Percentiles rank a stretch among this genome's conserved stretches.
These are phyloP conservation scores for Drosophila ohnishii DNA, from an alignment of 1,140 invertebrate species.

Conservation along the genomic window DNA sequence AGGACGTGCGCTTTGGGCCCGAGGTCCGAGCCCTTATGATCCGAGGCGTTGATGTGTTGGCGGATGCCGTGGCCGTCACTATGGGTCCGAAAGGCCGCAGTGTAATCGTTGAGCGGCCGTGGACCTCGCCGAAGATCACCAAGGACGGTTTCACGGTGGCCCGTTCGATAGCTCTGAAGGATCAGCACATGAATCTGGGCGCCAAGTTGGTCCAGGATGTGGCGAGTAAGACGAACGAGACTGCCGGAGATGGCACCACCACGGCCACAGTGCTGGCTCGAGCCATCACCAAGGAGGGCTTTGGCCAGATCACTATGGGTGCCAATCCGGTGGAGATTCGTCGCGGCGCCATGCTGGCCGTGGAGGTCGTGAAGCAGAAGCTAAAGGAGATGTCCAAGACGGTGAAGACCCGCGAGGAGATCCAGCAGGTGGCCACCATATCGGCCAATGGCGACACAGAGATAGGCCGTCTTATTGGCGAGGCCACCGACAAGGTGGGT, in stretches of 20 bases:
- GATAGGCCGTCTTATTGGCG: conserved; percentile 96
- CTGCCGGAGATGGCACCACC: conserved; percentile 99
- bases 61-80: conserved; percentile 99
- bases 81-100: conserved; percentile 99
- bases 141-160: conserved; percentile 99
- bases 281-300: conserved; percentile 98
- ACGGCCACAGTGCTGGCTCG: conserved; percentile 98
- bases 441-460: conserved; percentile 98
- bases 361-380: conserved; percentile 94
- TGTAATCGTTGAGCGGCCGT: conserved; percentile 99
- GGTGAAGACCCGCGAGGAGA: conserved; percentile 98
- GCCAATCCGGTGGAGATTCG: conserved; percentile 99
- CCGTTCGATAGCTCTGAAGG: conserved; percentile 98
- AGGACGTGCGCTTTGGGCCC: conserved; percentile 97
- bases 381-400: conserved; percentile 95
- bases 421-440: conserved; percentile 99
- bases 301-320: conserved; percentile 98
- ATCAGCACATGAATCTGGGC: conserved; percentile 99
- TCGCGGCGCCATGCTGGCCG: conserved; percentile 97
- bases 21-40: conserved; percentile 98
- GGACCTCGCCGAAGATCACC: conserved; percentile 99
- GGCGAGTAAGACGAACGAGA: conserved; percentile 99
- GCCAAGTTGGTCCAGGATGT: conserved; percentile 99
- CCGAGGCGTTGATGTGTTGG: conserved; percentile 98
- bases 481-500: conserved; percentile 98